Base-by-base conservation (phyloP, 2,888 invertebrate species). In the Drosophila macrospina region DNA sequence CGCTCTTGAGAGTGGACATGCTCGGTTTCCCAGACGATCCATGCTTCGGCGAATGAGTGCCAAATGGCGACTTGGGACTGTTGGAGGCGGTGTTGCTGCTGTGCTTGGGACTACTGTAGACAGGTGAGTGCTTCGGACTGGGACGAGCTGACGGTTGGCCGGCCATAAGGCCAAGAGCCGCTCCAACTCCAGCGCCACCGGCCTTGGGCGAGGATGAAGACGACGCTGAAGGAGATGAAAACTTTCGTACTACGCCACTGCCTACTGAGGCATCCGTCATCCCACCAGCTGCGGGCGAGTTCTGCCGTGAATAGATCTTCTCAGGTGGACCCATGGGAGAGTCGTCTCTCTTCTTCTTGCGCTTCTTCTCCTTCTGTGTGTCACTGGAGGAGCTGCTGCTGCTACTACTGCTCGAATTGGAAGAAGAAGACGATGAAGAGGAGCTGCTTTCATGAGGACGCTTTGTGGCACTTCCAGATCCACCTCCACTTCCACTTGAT, bases 1-100 rank as follows among this genome's bases (percentile, higher is more conserved):
- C 96, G 36, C 96, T 97, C 90, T 97, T 97, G 20, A 97, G 91
- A 0, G 97, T 95, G 0, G 97, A 96, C 96, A 97, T 97, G 87
- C 97, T 97, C 0, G 97, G 97, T 89, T 97, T 97, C 0, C 97
- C 97, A 0, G 96, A 95, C 11, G 92, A 91, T 80, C 94, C 93
- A 80, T 96, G 96, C 90, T 97, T 97, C 16, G 97, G 97, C 13
- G 96, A 96, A 11, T 95, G 95, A 15, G 95, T 95, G 51, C 95
- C 95, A 89, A 96, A 96, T 1, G 91, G 91, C 89, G 95, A 95
- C 92, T 96, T 96, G 80, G 95, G 96, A 91, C 95, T 96, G 59
- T 95, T 95, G 68, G 95, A 94, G 16, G 95, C 94, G 10, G 95
- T 92, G 89, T 96, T 96, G 4, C 96, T 96, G 89, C 94, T 95